Evolutionary conservation across 1,140 invertebrate species (phyloP), one percentile per base, ranked within the genome.

Genomic region (Penaeus indicus): DNA sequence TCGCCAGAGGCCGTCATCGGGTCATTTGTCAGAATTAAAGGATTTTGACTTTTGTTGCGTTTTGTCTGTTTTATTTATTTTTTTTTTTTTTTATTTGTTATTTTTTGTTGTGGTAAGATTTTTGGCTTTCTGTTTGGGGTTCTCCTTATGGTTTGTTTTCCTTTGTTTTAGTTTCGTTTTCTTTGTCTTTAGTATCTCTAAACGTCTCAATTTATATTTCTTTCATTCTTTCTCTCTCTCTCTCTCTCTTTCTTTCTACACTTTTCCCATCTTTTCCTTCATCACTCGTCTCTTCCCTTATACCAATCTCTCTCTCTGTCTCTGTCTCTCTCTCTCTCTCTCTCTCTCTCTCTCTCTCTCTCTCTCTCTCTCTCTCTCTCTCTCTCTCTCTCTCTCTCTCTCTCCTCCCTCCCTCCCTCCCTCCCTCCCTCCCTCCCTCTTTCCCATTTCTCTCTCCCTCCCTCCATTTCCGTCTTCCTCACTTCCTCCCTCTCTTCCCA

Each of bases 61-160:
- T 54, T 54, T 3, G 47, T 3, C 13, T 3, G 1, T 54, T 54
- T 54, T 3, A 54, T 10, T 54, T 54, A 3, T 47, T 3, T 47
- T 10, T 47, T 10, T 54, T 10, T 0, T 54, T 54, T 3, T 54
- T 10, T 54, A 11, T 10, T 54, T 10, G 47, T 54, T 54, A 11
- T 54, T 54, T 1, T 54, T 54, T 54, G 47, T 13, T 10, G 47
- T 54, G 47, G 47, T 54, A 5, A 13, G 47, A 10, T 54, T 54
- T 13, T 38, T n/a, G 38, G 47, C 8, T 13, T 54, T 54, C 13
- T 54, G 47, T 54, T 54, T 54, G 47, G 47, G 47, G 0, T 54
- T 81, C 54, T 81, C 22, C 62, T 22, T 62, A 47, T n/a, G 47
- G 61, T 22, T 61, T 54, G 61, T 22, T 81, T 21, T 81, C 79